Percentiles rank a stretch among this genome's conserved stretches.
These are phyloP conservation scores for Rynchops niger DNA, from an alignment of 2,113 vertebrate species.

Conservation along the genomic window DNA sequence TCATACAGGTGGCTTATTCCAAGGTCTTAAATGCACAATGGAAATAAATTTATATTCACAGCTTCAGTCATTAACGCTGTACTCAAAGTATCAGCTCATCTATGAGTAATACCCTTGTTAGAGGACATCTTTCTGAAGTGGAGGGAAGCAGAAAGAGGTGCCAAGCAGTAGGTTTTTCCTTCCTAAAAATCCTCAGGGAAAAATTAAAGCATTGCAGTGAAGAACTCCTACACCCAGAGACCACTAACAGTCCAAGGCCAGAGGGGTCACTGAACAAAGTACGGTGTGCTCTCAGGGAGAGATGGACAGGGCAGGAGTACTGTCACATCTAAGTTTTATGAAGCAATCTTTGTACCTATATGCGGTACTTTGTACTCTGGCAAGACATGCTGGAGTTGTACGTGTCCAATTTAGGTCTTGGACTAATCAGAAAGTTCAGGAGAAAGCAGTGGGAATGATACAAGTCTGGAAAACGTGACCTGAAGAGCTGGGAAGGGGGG, in stretches of 20 bases:
- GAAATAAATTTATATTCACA: background rate
- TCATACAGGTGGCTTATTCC: background rate
- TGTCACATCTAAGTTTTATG: background rate
- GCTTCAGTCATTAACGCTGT: background rate
- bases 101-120: background rate
- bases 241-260: background rate
- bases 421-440: background rate
- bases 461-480: background rate
- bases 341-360: background rate
- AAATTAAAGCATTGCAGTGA: background rate
- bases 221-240: background rate
- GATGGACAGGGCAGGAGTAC: background rate
- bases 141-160: background rate
- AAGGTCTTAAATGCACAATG: background rate
- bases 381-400: background rate
- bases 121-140: background rate
- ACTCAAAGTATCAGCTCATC: background rate
- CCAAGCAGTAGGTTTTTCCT: background rate
- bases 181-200: background rate
- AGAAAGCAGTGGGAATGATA: background rate
- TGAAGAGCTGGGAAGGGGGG: background rate
- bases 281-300: background rate
- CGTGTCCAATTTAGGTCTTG: background rate
- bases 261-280: background rate
- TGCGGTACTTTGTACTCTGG: background rate